Conservation (phyloP, 2,113 vertebrate genomes). For the Euleptes europaea region DNA sequence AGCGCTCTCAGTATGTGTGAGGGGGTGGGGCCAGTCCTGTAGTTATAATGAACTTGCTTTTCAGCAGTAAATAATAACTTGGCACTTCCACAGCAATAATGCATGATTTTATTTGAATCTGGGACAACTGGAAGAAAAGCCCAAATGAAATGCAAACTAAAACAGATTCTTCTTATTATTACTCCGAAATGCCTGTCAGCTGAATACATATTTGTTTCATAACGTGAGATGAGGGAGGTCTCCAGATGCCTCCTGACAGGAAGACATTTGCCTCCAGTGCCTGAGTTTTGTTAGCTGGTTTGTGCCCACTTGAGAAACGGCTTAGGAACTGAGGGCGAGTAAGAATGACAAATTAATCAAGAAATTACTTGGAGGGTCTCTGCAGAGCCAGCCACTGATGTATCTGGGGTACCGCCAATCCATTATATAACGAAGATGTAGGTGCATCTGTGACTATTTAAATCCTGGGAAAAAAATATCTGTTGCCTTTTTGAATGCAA, state of each 20-base stretch:
- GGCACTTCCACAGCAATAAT: background rate
- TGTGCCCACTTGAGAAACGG: conserved; percentile 38
- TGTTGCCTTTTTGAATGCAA: conserved; percentile 44
- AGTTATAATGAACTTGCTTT: background rate
- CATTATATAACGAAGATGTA: conserved; percentile 56
- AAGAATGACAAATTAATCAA: conserved; percentile 48
- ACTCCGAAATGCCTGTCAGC: background rate
- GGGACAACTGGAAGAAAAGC: background rate
- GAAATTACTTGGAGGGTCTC: conserved; percentile 34
- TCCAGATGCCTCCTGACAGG: conserved; percentile 31
- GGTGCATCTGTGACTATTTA: conserved; percentile 57
- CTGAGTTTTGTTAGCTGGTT: background rate
- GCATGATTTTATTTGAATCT: background rate
- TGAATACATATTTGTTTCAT: background rate
- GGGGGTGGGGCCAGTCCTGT: background rate
- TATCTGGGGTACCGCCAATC: conserved; percentile 42
- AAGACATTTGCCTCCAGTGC: background rate
- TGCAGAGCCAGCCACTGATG: conserved; percentile 24
- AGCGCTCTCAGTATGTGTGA: background rate
- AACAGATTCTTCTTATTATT: background rate
- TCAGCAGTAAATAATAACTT: background rate
- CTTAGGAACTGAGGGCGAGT: conserved; percentile 26
- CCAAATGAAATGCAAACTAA: background rate
- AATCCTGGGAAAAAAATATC: conserved; percentile 55
- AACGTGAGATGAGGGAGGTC: background rate